A percentile compares a stretch with the other conserved stretches of the same genome.
Conservation (phyloP, 2,888 invertebrate genomes). For the Orthosia gracilis region DNA sequence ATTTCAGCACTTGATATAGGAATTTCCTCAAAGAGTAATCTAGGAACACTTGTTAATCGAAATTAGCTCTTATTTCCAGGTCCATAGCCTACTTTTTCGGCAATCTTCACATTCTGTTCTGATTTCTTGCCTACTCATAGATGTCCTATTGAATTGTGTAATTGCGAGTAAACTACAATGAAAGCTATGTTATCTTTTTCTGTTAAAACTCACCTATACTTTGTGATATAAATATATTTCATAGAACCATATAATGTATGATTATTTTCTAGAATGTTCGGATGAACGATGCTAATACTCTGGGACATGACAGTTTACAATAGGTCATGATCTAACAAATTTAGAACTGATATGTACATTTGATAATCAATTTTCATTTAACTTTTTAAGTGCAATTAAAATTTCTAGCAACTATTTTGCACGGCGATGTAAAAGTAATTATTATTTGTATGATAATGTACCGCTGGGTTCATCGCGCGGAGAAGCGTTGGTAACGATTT, state of each 20-base stretch:
- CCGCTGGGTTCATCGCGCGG: slow-evolving; percentile 68
- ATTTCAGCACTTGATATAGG: slow-evolving; percentile 14
- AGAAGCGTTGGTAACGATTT: slow-evolving; percentile 74
- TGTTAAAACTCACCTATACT: slow-evolving; percentile 77
- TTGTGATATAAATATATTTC: slow-evolving; percentile 77
- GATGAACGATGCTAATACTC: slow-evolving; percentile 57
- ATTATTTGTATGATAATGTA: slow-evolving; percentile 63
- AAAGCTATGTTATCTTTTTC: slow-evolving; percentile 62
- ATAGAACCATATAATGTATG: slow-evolving; percentile 60
- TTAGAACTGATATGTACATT: slow-evolving; percentile 62
- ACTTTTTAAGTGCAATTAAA: slow-evolving; percentile 81
- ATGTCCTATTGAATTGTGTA: slow-evolving; percentile 56
- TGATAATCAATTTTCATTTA: slow-evolving; percentile 70
- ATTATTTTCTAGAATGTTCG: slow-evolving; percentile 60
- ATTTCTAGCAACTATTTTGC: slow-evolving; percentile 72
- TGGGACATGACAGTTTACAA: slow-evolving; percentile 54
- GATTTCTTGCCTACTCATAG: slow-evolving; percentile 55
- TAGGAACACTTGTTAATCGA: slow-evolving; percentile 16
- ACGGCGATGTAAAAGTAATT: slow-evolving; percentile 76
- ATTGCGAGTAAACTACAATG: slow-evolving; percentile 49
- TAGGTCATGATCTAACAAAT: slow-evolving; percentile 59
- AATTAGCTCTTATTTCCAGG: slow-evolving; percentile 66
- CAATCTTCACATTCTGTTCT: slow-evolving; percentile 40
- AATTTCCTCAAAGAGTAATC: not conserved
- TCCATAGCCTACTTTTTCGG: slow-evolving; percentile 51